These are phyloP conservation scores for Pseudopodoces humilis DNA, from an alignment of 2,113 vertebrate species.

Conservation along the genomic window DNA sequence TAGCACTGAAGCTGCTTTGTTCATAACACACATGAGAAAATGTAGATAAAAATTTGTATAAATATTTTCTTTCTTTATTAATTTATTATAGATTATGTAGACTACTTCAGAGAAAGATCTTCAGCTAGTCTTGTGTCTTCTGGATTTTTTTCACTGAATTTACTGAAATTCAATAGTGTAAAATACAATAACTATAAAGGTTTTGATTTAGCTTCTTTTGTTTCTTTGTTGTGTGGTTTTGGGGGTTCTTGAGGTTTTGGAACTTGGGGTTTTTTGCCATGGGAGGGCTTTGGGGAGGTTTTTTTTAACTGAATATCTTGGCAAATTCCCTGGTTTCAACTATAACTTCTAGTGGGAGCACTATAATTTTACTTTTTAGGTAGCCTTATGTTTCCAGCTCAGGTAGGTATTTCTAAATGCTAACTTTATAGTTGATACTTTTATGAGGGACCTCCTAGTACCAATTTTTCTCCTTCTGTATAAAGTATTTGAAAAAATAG, in stretches of 20 bases:
- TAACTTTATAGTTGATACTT: background rate
- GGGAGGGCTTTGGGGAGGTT: fast-evolving
- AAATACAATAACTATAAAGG: background rate
- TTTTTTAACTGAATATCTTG: background rate
- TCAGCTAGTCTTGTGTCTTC: background rate
- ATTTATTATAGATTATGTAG: background rate
- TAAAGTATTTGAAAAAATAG: background rate
- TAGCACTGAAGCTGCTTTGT: background rate
- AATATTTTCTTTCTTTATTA: background rate
- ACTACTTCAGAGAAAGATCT: background rate
- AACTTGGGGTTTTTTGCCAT: background rate
- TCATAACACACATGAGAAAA: background rate
- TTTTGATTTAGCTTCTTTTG: background rate
- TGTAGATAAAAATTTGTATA: background rate
- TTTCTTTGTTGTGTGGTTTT: background rate
- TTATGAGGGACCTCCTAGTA: background rate
- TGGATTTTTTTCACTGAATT: background rate
- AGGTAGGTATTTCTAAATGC: background rate
- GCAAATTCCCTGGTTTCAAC: background rate
- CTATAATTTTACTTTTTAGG: background rate
- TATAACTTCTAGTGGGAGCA: background rate
- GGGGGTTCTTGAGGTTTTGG: fast-evolving
- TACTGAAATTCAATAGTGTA: background rate
- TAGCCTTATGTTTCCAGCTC: background rate
- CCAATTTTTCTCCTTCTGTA: background rate